These are phyloP conservation scores for Erpetoichthys calabaricus DNA, from an alignment of 2,797 vertebrate species.

Conservation along the genomic window DNA sequence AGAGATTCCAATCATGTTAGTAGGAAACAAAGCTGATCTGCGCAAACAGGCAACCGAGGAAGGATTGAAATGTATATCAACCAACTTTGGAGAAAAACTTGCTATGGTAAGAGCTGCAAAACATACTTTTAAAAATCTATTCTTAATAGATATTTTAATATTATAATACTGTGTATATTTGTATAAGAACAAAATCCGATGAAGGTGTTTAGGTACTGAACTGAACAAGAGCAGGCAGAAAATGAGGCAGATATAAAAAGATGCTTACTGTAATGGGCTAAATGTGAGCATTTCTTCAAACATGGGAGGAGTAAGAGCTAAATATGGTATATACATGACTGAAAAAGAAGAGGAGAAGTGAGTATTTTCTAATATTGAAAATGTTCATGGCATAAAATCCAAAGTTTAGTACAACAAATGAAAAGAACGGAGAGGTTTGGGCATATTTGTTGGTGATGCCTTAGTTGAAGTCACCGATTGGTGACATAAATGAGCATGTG, in stretches of 20 bases:
- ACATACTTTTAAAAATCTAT: neutral
- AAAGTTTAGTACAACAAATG: no score
- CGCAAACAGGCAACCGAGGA: conserved; percentile 42
- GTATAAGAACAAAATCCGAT: neutral
- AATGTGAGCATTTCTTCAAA: no score
- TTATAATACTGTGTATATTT: neutral
- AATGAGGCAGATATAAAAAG: neutral
- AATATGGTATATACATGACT: no score
- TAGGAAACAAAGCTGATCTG: conserved; percentile 89
- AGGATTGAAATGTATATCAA: conserved; percentile 55
- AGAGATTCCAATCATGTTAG: conserved; percentile 84
- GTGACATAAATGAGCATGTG: no score
- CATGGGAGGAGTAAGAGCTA: no score
- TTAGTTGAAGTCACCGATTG: no score
- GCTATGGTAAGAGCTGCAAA: conserved; percentile 66
- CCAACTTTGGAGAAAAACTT: conserved; percentile 78
- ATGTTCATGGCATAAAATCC: no score
- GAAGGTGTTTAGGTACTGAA: neutral
- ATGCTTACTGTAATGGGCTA: no score
- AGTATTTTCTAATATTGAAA: no score
- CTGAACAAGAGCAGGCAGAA: neutral
- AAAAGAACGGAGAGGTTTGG: no score
- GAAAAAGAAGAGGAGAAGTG: no score
- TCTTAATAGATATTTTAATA: neutral
- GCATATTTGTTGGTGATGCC: no score